Conservation (phyloP, 2,113 vertebrate genomes). For the Narcine bancroftii region DNA sequence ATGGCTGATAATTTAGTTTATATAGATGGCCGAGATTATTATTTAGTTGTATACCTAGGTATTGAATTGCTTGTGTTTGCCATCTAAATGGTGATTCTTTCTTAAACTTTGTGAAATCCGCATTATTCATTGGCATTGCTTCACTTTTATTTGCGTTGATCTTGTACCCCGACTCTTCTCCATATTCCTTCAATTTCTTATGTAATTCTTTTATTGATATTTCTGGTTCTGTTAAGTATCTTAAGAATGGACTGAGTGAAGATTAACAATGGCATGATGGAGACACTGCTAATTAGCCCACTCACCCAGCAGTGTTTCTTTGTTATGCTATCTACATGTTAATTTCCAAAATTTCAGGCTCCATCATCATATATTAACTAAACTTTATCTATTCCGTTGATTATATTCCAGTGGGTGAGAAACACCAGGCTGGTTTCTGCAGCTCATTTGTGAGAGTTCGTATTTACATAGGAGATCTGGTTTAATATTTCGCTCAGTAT, state of each 20-base stretch:
- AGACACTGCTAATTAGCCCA: neutral
- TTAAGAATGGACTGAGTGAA: neutral
- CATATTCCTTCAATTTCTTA: too few relatives aligned
- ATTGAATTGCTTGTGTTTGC: too few relatives aligned
- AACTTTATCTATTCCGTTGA: neutral
- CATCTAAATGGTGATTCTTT: too few relatives aligned
- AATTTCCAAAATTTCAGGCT: neutral
- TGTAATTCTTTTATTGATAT: too few relatives aligned
- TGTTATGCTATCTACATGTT: neutral
- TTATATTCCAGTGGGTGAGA: neutral
- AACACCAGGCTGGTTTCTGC: neutral
- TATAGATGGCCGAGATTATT: too few relatives aligned
- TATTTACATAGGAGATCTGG: neutral
- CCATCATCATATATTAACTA: neutral
- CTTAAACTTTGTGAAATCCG: too few relatives aligned
- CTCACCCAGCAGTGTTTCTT: neutral
- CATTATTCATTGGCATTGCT: too few relatives aligned
- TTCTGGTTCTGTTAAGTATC: too few relatives aligned
- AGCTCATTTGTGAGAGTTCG: neutral
- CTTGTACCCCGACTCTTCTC: too few relatives aligned
- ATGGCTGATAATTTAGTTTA: too few relatives aligned
- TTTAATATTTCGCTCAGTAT: neutral
- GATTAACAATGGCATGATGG: neutral
- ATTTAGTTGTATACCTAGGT: too few relatives aligned
- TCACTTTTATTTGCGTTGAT: too few relatives aligned